Evolutionary conservation across 2,888 invertebrate species (phyloP), one percentile per base, ranked within the genome.

Genomic region (Vanessa cardui): DNA sequence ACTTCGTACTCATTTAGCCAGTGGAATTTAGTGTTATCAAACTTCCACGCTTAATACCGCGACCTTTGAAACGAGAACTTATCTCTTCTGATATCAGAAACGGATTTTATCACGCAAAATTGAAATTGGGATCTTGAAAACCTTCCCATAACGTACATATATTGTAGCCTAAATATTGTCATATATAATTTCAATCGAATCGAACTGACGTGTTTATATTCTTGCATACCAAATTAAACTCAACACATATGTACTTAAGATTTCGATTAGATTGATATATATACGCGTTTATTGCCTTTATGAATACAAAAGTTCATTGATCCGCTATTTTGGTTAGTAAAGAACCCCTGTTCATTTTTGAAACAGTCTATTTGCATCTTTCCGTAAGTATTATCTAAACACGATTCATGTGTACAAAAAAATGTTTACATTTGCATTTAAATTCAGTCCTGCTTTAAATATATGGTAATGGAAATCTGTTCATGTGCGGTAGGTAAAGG

Each of bases 301-400:
- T 62, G 62, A 52, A 45, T 46, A 31, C 52, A 62, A 21, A 73
- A 67, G 58, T 61, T 45, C 69, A 21, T 56, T 75, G 75, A 84
- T 82, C 81, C 77, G 76, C 77, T 81, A 82, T 82, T 83, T 78
- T 65, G 76, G 82, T 83, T 82, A 79, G 84, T 85, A 84, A 87
- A 87, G 80, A 83, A 85, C 82, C 83, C 83, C 80, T 78, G 83
- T 85, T 80, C 85, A 89, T 87, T 88, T 89, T 87, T 74, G 80
- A 78, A 80, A 82, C 79, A 77, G 80, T 80, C 80, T 82, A 89
- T 89, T 89, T 90, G 86, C 87, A 89, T 88, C 80, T 85, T 83
- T 84, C 80, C 31, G 44, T 79, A 78, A 79, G 77, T 78, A 80
- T 84, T 83, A 85, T 82, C 76, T 80, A 80, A 85, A 79, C 58